phyloP scores from a whole-genome alignment of 2,888 invertebrate species.

The Phymatocera aterrima region DNA sequence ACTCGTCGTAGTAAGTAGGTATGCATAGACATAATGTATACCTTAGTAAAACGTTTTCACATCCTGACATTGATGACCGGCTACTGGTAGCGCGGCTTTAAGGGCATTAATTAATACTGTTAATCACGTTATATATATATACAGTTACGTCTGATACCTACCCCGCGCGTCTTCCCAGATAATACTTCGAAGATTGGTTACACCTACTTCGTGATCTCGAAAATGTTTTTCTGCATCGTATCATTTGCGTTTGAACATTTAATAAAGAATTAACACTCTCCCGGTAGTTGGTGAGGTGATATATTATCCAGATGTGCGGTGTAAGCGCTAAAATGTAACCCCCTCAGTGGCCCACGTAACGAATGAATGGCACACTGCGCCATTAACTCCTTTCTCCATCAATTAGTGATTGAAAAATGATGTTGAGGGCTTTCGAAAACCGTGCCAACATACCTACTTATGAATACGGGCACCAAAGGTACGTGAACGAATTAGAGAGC shows the following conservation, averaged over 20 bases:
- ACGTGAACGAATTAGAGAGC: too few relatives aligned
- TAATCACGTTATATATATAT: conserved; percentile 9
- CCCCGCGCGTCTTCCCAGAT: neutral
- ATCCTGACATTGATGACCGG: neutral
- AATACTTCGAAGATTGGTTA: neutral
- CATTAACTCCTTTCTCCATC: neutral
- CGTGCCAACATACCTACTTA: too few relatives aligned
- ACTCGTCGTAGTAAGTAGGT: neutral
- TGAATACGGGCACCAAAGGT: too few relatives aligned
- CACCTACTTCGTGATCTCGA: neutral
- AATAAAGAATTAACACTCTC: neutral
- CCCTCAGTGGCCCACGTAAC: neutral
- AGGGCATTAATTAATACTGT: neutral
- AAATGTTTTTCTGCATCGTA: neutral
- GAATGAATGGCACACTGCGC: neutral
- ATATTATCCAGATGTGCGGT: neutral
- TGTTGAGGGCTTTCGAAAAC: too few relatives aligned
- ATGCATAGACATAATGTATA: neutral
- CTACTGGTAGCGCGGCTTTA: neutral
- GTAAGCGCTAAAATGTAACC: conserved; percentile 5
- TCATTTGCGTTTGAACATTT: neutral
- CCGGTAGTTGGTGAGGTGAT: too few relatives aligned
- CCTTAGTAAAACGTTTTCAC: conserved; percentile 21
- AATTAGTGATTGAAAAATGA: too few relatives aligned
- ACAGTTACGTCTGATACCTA: neutral